Evolutionary conservation across 2,888 invertebrate species (phyloP).

Genomic region (Oscheius sp.): DNA sequence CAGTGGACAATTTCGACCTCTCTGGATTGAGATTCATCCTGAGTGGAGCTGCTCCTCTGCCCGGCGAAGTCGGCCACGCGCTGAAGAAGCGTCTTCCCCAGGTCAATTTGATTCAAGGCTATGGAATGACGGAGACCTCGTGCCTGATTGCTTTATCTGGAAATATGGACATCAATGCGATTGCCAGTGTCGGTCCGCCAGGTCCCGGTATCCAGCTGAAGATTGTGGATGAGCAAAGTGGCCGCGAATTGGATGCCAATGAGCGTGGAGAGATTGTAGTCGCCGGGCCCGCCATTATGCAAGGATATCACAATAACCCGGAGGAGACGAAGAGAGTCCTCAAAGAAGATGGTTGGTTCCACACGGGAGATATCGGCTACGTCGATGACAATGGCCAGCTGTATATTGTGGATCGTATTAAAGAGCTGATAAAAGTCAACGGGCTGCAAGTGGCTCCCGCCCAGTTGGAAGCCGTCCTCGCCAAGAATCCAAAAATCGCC

Average conservation of each 20-base stretch:
- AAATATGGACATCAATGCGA: background rate
- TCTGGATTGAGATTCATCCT: conserved; percentile 9
- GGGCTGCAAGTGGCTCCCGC: conserved; percentile 80
- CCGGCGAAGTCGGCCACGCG: conserved; percentile 14
- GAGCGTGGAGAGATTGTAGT: conserved; percentile 15
- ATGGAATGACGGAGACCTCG: conserved; percentile 19
- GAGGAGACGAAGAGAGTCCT: conserved; percentile 15
- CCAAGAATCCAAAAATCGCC: conserved; percentile 81
- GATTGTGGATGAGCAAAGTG: conserved; percentile 8
- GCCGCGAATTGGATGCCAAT: conserved; percentile 9
- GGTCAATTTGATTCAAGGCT: conserved; percentile 1
- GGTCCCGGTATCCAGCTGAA: conserved; percentile 21
- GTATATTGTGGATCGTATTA: conserved; percentile 27
- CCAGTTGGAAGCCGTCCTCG: conserved; percentile 85
- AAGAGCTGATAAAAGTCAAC: conserved; percentile 33
- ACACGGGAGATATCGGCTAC: conserved; percentile 29
- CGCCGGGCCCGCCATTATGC: conserved; percentile 5
- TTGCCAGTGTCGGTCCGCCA: background rate
- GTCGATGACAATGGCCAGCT: conserved; percentile 18
- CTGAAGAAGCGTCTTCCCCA: conserved; percentile 7
- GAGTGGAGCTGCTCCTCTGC: conserved; percentile 28
- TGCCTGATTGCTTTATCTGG: background rate
- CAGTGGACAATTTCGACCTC: conserved; percentile 21
- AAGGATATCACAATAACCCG: conserved; percentile 11
- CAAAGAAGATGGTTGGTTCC: conserved; percentile 20